Conservation (phyloP, 2,888 invertebrate species). For the Tinea trinotella region DNA sequence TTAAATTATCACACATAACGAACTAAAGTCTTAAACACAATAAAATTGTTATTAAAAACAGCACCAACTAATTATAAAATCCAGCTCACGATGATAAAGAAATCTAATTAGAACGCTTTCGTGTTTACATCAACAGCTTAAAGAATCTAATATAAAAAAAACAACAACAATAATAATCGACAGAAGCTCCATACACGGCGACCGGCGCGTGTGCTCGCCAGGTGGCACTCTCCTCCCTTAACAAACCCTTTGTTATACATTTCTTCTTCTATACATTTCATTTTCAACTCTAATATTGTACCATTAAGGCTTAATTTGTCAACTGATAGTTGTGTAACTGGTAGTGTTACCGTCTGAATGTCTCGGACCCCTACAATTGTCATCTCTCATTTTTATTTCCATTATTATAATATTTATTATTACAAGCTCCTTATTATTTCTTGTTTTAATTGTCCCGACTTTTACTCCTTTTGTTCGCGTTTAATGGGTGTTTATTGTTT, state of each 20-base stretch:
- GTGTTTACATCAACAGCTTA: conserved; percentile 18
- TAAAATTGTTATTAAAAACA: neutral
- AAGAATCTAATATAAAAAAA: conserved; percentile 4
- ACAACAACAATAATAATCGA: conserved; percentile 29
- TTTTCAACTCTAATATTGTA: neutral
- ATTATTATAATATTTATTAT: conserved; percentile 65
- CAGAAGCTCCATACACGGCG: conserved; percentile 29
- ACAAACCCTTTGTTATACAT: conserved; percentile 33
- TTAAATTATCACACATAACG: too few relatives aligned
- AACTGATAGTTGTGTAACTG: neutral
- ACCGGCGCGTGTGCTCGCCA: conserved; percentile 47
- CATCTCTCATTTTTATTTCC: conserved; percentile 17
- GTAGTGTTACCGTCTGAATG: neutral
- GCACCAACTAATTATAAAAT: neutral
- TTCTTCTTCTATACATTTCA: conserved; percentile 30
- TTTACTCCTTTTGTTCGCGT: conserved; percentile 66
- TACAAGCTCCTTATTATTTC: conserved; percentile 69
- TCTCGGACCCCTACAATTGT: conserved; percentile 18
- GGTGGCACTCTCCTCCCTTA: conserved; percentile 43
- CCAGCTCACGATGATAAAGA: neutral
- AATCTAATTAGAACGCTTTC: conserved; percentile 17
- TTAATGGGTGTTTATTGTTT: conserved; percentile 71
- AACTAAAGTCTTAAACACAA: too few relatives aligned
- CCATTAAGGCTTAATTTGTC: neutral
- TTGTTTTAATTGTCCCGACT: conserved; percentile 72